A percentile compares a stretch with the other conserved stretches of the same genome.
Conservation (phyloP, 2,113 vertebrate species). For the Sceloporus tristichus region DNA sequence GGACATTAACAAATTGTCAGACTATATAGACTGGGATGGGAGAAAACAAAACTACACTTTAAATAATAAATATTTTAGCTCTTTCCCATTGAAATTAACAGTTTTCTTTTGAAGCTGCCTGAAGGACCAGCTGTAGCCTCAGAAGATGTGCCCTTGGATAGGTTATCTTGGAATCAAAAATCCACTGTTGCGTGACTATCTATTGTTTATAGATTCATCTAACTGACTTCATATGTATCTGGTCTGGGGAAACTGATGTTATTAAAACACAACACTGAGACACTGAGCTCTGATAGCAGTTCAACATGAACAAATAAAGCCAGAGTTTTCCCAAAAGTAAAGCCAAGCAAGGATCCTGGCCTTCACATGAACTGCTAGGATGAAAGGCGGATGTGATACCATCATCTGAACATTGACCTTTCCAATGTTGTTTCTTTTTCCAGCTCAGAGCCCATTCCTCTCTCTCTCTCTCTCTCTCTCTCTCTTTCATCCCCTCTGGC, state of each 20-base stretch:
- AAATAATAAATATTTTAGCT: conserved; percentile 38
- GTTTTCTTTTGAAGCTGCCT: conserved; percentile 44
- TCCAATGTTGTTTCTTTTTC: conserved; percentile 79
- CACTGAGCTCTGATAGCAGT: conserved; percentile 78
- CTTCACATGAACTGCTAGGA: conserved; percentile 77
- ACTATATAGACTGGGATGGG: conserved; percentile 38
- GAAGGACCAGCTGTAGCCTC: conserved; percentile 70
- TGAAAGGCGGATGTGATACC: conserved; percentile 80
- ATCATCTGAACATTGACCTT: conserved; percentile 79
- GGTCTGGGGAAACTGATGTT: conserved; percentile 77
- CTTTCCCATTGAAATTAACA: conserved; percentile 46
- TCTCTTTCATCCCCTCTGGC: conserved; percentile 64
- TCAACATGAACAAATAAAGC: conserved; percentile 81
- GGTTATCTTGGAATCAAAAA: conserved; percentile 79
- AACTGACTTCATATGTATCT: conserved; percentile 80
- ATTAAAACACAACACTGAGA: conserved; percentile 82
- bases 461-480: conserved; percentile 46
- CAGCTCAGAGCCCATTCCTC: conserved; percentile 58
- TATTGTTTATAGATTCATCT: conserved; percentile 79
- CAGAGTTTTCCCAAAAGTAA: conserved; percentile 79
- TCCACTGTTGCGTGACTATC: conserved; percentile 78
- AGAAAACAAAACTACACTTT: conserved; percentile 59
- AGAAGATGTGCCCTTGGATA: conserved; percentile 54
- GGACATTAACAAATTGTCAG: neutral
- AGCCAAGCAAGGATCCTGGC: conserved; percentile 75